Evolutionary conservation across 2,888 invertebrate genomes (phyloP).

Genomic region (Leptarthrus brevirostris): DNA sequence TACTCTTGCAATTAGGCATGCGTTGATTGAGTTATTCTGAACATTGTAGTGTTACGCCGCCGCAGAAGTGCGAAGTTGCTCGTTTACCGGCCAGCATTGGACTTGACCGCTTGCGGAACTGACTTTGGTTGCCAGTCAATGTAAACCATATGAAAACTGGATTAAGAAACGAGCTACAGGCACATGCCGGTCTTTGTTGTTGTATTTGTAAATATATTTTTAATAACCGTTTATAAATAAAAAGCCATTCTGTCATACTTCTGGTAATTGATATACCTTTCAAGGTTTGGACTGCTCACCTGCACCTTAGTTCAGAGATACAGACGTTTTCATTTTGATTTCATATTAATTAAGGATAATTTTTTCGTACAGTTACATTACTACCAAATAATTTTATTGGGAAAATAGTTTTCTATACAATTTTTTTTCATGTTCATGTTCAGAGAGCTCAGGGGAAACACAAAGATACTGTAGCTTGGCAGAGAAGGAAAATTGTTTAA

Average conservation of each 20-base stretch:
- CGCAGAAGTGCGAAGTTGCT: background rate
- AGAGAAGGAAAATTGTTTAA: no score
- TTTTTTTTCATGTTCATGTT: no score
- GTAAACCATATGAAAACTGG: constrained; percentile 35
- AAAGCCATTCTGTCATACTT: background rate
- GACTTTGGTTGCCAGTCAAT: constrained; percentile 42
- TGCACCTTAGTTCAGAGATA: no score
- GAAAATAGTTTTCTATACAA: no score
- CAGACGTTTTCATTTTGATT: no score
- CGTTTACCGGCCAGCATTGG: constrained; percentile 43
- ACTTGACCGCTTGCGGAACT: constrained; percentile 47
- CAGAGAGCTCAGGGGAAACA: no score
- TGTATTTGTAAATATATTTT: background rate
- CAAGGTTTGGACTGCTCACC: no score
- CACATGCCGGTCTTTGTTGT: background rate
- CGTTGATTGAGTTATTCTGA: constrained; percentile 44
- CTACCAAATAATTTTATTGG: no score
- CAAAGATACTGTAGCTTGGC: no score
- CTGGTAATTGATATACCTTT: background rate
- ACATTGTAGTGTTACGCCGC: constrained; percentile 5
- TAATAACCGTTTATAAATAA: background rate
- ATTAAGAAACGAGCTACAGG: constrained; percentile 10
- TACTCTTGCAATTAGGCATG: constrained; percentile 41
- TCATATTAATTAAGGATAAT: no score
- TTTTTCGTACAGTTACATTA: no score